Evolutionary conservation across 2,797 vertebrate species (phyloP).

Genomic region (Muraenolepis orangiensis): DNA sequence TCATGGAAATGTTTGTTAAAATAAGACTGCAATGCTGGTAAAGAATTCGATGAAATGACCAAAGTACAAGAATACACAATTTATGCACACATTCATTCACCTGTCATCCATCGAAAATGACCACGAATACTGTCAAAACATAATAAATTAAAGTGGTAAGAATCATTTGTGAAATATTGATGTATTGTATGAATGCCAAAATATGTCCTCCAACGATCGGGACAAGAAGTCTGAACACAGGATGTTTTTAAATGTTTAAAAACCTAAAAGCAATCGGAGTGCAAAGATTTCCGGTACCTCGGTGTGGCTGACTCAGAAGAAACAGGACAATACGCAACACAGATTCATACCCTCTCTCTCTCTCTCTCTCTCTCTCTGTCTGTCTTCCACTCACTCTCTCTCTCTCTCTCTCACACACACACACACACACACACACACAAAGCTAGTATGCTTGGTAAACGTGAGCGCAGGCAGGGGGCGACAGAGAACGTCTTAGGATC

Average conservation of each 20-base stretch:
- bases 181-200: not conserved
- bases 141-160: not conserved
- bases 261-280: not conserved
- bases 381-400: not conserved
- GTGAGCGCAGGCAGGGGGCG: not conserved
- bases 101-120: not conserved
- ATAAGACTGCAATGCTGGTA: constrained; percentile 65
- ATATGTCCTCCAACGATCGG: not conserved
- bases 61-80: constrained; percentile 29
- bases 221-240: not conserved
- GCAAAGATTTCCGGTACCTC: not conserved
- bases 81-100: constrained; percentile 27
- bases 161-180: constrained; percentile 1
- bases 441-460: not conserved
- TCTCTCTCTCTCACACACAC: not conserved
- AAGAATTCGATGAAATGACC: constrained; percentile 35
- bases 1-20: constrained; percentile 44
- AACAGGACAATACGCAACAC: not conserved
- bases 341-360: not conserved
- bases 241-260: not conserved
- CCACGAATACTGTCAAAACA: constrained; percentile 1
- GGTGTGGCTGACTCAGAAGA: not conserved
- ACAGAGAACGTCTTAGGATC: constrained; percentile 46
- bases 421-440: constrained; percentile 21
- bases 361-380: not conserved